These are phyloP conservation scores for Myotis daubentonii DNA, from an alignment of 2,797 vertebrate species.

Conservation along the genomic window DNA sequence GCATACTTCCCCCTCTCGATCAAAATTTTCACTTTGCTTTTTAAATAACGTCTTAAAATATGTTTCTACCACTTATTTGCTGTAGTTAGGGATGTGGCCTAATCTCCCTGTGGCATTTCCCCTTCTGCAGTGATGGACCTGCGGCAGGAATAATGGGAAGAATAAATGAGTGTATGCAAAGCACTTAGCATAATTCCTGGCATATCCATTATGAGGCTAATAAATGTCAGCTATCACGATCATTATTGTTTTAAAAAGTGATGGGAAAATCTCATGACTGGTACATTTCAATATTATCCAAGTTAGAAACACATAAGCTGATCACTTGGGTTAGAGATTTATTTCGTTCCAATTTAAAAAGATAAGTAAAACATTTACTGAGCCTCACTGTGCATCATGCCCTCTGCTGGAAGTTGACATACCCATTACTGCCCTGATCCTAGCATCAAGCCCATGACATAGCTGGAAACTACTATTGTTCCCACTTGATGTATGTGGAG, in stretches of 20 bases:
- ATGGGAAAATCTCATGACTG: background rate
- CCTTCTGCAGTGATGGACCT: background rate
- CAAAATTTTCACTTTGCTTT: constrained; percentile 23
- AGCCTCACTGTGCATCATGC: background rate
- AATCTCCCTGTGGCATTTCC: background rate
- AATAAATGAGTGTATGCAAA: background rate
- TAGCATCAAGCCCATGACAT: background rate
- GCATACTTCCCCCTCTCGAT: background rate
- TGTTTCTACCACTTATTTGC: background rate
- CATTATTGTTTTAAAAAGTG: background rate
- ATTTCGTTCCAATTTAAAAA: constrained; percentile 20
- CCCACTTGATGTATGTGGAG: background rate
- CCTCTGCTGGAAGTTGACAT: background rate
- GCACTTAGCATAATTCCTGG: background rate
- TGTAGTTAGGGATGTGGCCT: background rate
- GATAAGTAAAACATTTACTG: background rate
- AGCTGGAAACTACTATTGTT: background rate
- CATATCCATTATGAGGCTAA: background rate
- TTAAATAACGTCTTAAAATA: background rate
- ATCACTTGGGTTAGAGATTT: background rate
- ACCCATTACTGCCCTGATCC: background rate
- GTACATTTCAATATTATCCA: background rate
- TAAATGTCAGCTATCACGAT: background rate
- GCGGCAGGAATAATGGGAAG: background rate
- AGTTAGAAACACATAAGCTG: background rate